These are phyloP conservation scores for Marasmarcha lunaedactyla DNA, from an alignment of 2,888 invertebrate species.

Conservation along the genomic window DNA sequence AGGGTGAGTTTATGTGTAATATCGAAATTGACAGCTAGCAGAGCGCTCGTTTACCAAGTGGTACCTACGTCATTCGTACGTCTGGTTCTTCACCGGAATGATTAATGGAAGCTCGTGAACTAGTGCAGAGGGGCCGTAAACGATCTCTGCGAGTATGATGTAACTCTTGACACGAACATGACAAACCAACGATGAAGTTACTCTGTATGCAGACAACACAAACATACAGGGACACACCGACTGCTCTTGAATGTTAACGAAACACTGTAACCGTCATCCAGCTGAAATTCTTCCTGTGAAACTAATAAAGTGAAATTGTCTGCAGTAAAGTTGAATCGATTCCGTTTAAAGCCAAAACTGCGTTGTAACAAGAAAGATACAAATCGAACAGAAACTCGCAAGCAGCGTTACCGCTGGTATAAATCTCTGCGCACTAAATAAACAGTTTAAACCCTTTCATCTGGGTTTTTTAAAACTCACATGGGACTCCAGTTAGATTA, in stretches of 20 bases:
- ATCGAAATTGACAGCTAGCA: background rate
- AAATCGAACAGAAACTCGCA: slow-evolving; percentile 28
- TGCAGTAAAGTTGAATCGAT: slow-evolving; percentile 14
- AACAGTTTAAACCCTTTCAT: background rate
- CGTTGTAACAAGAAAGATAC: slow-evolving; percentile 23
- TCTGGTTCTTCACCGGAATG: background rate
- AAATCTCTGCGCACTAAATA: slow-evolving; percentile 22
- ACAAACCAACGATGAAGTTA: background rate
- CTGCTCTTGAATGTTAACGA: too few species aligned
- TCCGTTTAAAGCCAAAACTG: slow-evolving; percentile 21
- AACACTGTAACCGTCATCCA: too few species aligned
- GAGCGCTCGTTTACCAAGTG: background rate
- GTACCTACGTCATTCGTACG: background rate
- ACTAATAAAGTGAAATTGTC: slow-evolving; percentile 15
- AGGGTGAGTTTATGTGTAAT: background rate
- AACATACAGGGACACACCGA: too few species aligned
- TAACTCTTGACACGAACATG: slow-evolving; percentile 1
- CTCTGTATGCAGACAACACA: too few species aligned
- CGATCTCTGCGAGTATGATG: background rate
- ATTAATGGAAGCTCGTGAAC: background rate
- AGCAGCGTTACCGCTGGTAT: slow-evolving; percentile 32
- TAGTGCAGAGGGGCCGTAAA: background rate
- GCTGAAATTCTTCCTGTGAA: too few species aligned
- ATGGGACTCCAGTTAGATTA: background rate
- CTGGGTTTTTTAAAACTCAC: slow-evolving; percentile 1